These are phyloP conservation scores for Gymnoscelis rufifasciata DNA, from an alignment of 2,888 invertebrate genomes.

Conservation along the genomic window DNA sequence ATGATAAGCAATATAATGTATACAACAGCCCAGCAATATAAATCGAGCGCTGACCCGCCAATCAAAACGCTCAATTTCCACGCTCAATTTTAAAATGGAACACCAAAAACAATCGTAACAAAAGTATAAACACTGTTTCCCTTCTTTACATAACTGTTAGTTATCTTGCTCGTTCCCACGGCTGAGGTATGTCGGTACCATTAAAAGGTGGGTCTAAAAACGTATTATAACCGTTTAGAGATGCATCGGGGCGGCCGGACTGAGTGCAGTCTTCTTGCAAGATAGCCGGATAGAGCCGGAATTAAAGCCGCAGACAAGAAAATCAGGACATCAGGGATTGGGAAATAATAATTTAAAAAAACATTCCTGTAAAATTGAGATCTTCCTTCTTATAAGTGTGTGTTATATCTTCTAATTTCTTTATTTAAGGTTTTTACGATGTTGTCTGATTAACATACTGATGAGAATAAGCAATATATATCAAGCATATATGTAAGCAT, in stretches of 20 bases:
- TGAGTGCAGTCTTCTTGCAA: background rate
- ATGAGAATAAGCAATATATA: too few relatives aligned
- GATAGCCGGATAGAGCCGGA: too few relatives aligned
- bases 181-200: slow-evolving; percentile 39
- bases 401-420: too few relatives aligned
- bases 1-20: slow-evolving; percentile 7
- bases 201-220: slow-evolving; percentile 35
- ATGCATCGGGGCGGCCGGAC: slow-evolving; percentile 9
- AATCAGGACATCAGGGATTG: background rate
- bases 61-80: slow-evolving; percentile 21
- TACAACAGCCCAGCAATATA: slow-evolving; percentile 5
- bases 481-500: too few relatives aligned
- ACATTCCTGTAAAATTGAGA: too few relatives aligned
- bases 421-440: too few relatives aligned
- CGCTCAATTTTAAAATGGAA: slow-evolving; percentile 32
- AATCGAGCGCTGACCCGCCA: slow-evolving; percentile 13
- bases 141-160: slow-evolving; percentile 63
- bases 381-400: too few relatives aligned
- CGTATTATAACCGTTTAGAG: slow-evolving; percentile 30
- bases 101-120: slow-evolving; percentile 51
- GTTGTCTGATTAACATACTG: too few relatives aligned
- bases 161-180: slow-evolving; percentile 65
- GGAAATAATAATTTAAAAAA: too few relatives aligned
- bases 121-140: slow-evolving; percentile 60
- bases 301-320: too few relatives aligned